phyloP scores from a whole-genome alignment of 2,888 invertebrate species.

The Cylindroiulus punctatus region DNA sequence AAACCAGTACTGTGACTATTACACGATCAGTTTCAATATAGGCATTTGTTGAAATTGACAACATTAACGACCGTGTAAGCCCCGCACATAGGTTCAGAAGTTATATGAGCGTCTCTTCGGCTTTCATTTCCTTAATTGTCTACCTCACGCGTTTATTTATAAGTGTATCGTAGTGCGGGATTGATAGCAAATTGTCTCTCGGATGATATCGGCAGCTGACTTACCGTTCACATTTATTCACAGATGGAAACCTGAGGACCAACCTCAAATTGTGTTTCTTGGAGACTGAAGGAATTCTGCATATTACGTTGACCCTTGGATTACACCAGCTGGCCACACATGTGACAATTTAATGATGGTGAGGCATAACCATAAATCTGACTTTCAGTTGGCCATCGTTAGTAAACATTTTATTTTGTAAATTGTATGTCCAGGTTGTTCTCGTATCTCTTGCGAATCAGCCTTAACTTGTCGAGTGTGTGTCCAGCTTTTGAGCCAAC shows the following conservation, averaged over 20 bases:
- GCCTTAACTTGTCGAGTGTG: too few species aligned
- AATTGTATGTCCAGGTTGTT: background rate
- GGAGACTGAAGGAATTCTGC: background rate
- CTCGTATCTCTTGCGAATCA: too few species aligned
- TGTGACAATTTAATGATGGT: too few species aligned
- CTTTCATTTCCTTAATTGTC: constrained; percentile 20
- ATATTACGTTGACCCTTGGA: background rate
- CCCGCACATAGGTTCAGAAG: too few species aligned
- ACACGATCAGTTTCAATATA: too few species aligned
- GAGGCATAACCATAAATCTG: too few species aligned
- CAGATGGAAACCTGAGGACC: background rate
- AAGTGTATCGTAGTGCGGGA: background rate
- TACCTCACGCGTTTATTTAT: constrained; percentile 34
- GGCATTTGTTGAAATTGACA: too few species aligned
- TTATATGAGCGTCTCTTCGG: background rate
- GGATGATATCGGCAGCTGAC: background rate
- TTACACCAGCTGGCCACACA: background rate
- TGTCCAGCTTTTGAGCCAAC: too few species aligned
- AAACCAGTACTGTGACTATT: too few species aligned
- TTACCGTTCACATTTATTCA: background rate
- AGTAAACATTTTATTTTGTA: background rate
- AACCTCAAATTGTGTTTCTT: too few species aligned
- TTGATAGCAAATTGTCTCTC: background rate
- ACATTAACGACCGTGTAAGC: too few species aligned
- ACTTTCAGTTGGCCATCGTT: too few species aligned